Base-by-base conservation (phyloP, 2,113 vertebrate genomes). In the Cariama cristata region DNA sequence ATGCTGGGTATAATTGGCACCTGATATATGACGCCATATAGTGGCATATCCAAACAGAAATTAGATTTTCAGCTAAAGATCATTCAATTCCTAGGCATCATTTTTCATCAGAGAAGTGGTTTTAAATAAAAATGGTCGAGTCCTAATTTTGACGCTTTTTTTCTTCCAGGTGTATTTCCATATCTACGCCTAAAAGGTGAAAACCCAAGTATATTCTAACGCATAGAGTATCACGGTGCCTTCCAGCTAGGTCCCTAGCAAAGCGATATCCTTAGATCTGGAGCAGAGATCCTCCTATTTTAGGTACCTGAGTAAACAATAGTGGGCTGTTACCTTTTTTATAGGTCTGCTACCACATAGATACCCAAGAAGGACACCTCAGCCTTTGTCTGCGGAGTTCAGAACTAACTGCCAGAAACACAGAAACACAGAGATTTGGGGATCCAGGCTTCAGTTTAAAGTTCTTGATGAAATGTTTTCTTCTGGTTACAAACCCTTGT, bases 1-100 rank as follows among this genome's bases (percentile, higher is more conserved):
- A 32, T 50, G 5, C 44, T 90, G 72, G 12, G 18, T 79, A 14
- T 69, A 73, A 53, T 2, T 77, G 32, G 45, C 38, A 42, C 17
- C 33, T 69, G 19, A 32, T 71, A 38, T 11, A 50, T 0, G 2
- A 38, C 1, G 3, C 55, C 44, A 24, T 11, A 2, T 23, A 74
- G 19, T 69, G 38, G 55, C 50, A 40, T 55, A 75, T 35, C 47
- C 44, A 75, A 66, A 71, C 10, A 85, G 44, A 68, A 82, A 52
- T 35, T 20, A 60, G 19, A 42, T 79, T 83, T 93, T 84, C 56
- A 67, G 28, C 60, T 30, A n/a, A 62, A 66, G 18, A 26, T 58
- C 3, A 11, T 74, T 87, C 32, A 42, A 26, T 59, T 81, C 64
- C 59, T 89, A 16, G 15, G 38, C 14, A n/a, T 73, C 0, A 19